These are phyloP conservation scores for Cephalopachus bancanus DNA, from an alignment of 2,797 vertebrate genomes.

Conservation along the genomic window DNA sequence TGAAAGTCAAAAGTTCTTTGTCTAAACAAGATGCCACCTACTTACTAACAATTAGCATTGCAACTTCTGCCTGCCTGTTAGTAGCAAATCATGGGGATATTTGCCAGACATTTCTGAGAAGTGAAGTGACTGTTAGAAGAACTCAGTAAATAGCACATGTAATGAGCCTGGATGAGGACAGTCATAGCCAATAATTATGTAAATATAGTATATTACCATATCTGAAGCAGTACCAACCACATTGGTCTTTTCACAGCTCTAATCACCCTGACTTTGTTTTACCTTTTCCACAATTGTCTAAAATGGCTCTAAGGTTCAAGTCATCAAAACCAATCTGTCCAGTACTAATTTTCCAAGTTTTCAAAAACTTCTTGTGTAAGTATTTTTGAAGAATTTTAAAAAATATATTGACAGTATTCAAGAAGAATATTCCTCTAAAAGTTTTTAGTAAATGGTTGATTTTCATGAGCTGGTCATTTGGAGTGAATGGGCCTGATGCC, in stretches of 20 bases:
- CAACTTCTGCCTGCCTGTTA: background rate
- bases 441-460: background rate
- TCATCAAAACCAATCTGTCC: background rate
- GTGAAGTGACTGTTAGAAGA: background rate
- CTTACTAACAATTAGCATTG: background rate
- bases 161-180: background rate
- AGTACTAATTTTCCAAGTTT: conserved; percentile 25
- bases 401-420: background rate
- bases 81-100: background rate
- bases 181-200: background rate
- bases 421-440: background rate
- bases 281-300: background rate
- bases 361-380: background rate
- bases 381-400: background rate
- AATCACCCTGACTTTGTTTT: background rate
- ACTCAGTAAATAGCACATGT: background rate
- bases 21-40: background rate
- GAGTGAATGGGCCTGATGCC: background rate
- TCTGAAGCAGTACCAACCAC: background rate
- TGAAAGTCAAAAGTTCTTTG: background rate
- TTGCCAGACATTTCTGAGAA: background rate
- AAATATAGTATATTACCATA: background rate
- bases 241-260: background rate
- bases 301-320: background rate
- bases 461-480: background rate